A percentile compares a stretch with the other conserved stretches of the same genome.
Evolutionary conservation across 2,113 vertebrate genomes (phyloP).

Genomic region (Martes martes): DNA sequence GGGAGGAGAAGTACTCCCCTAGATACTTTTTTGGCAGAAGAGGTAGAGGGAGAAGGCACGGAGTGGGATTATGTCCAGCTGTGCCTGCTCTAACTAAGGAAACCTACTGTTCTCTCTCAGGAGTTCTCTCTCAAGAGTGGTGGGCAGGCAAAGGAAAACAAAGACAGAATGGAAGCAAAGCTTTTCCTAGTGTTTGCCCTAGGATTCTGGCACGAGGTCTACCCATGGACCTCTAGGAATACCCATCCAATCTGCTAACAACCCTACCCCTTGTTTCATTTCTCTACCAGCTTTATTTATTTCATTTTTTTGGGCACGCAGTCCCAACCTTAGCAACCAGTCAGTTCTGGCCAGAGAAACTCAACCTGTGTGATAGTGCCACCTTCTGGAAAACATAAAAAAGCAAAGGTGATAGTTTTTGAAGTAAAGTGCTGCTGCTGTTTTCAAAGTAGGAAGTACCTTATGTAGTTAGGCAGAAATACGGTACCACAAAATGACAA

Average conservation of each 20-base stretch:
- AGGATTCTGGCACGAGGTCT: not conserved
- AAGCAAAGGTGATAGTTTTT: not conserved
- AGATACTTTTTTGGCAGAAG: not conserved
- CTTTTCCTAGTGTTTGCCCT: not conserved
- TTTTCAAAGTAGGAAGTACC: not conserved
- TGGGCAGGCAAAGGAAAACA: not conserved
- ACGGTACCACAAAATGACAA: not conserved
- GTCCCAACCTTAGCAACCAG: not conserved
- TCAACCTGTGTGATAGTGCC: not conserved
- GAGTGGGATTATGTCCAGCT: no score
- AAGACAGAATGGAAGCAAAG: not conserved
- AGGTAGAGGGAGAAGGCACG: not conserved
- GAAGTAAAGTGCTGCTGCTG: not conserved
- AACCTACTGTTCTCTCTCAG: no score
- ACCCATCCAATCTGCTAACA: not conserved
- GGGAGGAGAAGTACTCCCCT: not conserved
- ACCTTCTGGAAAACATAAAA: not conserved
- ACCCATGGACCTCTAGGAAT: not conserved
- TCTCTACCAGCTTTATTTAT: not conserved
- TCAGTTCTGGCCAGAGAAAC: not conserved
- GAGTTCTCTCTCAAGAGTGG: no score
- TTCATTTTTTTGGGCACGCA: not conserved
- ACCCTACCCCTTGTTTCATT: not conserved
- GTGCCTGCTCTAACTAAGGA: no score
- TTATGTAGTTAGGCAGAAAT: not conserved